A percentile compares a stretch with the other conserved stretches of the same genome.
Evolutionary conservation across 2,888 invertebrate genomes (phyloP).

Genomic region (Drosophila cognata): DNA sequence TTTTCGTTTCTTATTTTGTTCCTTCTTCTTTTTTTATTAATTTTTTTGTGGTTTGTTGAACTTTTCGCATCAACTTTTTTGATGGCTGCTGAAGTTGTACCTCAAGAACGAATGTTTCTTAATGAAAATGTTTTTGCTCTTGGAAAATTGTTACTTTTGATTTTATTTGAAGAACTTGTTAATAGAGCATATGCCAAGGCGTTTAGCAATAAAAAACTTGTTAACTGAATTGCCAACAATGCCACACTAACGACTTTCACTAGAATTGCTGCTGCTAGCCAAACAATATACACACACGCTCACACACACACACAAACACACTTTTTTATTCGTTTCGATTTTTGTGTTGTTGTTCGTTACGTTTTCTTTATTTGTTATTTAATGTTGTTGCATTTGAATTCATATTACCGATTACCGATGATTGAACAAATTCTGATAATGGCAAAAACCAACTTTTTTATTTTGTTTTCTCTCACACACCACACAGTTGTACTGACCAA

Average conservation of each 20-base stretch:
- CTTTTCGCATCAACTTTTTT: constrained; percentile 74
- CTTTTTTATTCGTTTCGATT: constrained; percentile 12
- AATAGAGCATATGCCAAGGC: constrained; percentile 56
- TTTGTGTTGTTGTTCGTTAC: constrained; percentile 39
- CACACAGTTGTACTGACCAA: constrained; percentile 84
- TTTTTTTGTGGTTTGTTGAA: constrained; percentile 43
- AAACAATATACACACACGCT: constrained; percentile 12
- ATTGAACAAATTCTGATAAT: constrained; percentile 45
- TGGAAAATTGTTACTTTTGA: constrained; percentile 45
- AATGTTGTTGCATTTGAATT: constrained; percentile 46
- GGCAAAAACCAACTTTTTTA: constrained; percentile 47
- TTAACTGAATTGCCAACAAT: constrained; percentile 62
- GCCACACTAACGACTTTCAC: constrained; percentile 52
- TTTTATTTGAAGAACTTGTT: constrained; percentile 55
- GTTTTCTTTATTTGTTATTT: constrained; percentile 36
- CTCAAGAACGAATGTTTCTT: constrained; percentile 66
- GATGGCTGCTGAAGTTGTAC: constrained; percentile 56
- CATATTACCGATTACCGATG: constrained; percentile 25
- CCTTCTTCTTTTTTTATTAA: constrained; percentile 9
- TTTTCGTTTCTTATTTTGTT: constrained; percentile 25
- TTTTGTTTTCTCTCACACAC: constrained; percentile 76
- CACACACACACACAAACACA: constrained; percentile 17
- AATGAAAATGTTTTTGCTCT: constrained; percentile 73
- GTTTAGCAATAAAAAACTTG: constrained; percentile 61
- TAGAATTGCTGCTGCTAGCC: constrained; percentile 68